These are phyloP conservation scores for Alitta virens DNA, from an alignment of 2,888 invertebrate genomes.

Conservation along the genomic window DNA sequence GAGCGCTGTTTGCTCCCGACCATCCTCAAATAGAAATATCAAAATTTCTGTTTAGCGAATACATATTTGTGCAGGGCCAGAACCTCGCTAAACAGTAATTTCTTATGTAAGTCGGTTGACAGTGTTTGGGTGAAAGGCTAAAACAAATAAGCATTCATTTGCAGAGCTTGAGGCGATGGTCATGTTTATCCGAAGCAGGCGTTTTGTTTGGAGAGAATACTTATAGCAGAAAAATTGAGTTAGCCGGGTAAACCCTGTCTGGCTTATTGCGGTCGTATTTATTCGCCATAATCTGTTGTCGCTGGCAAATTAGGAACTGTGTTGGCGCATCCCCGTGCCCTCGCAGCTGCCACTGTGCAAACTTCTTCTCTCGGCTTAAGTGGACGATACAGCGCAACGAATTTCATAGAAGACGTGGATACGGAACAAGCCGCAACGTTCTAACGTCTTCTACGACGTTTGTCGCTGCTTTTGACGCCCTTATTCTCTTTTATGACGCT, in stretches of 20 bases:
- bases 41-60: conserved; percentile 1
- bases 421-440: no score
- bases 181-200: background rate
- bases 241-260: background rate
- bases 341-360: background rate
- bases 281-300: conserved; percentile 3
- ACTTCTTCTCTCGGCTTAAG: background rate
- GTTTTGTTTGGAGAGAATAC: background rate
- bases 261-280: background rate
- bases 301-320: background rate
- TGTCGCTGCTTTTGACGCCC: no score
- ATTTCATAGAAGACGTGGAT: no score
- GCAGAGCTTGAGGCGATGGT: background rate
- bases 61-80: background rate
- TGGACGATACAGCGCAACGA: no score
- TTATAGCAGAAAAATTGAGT: background rate
- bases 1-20: no score
- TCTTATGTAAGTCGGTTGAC: background rate
- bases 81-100: background rate
- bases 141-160: background rate
- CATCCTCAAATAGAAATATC: background rate
- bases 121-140: background rate
- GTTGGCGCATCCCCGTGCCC: background rate
- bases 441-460: no score
- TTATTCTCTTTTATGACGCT: no score